Base-by-base conservation (phyloP, 2,113 vertebrate genomes). In the Mesitornis unicolor region DNA sequence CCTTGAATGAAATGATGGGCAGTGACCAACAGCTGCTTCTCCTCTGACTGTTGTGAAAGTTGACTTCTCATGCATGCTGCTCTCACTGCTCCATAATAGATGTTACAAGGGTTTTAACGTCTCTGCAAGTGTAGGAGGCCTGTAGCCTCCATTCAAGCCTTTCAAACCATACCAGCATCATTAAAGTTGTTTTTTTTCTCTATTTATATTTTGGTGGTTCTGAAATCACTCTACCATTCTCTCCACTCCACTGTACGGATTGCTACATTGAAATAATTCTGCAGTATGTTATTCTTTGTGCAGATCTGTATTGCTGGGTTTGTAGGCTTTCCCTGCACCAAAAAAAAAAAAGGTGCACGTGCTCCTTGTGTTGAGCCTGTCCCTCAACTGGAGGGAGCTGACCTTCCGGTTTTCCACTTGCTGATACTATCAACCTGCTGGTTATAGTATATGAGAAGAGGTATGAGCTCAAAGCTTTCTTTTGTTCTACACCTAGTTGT, bases 401-500 rank as follows among this genome's bases (percentile, higher is more conserved):
- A 85, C 43, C 59, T 92, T 87, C 73, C 45, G 45, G 43, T 89
- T 95, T 80, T 81, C 61, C 15, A 11, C 69, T 77, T 92, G 71
- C 78, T 64, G 65, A 56, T 92, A 38, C 22, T 38, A n/a, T 76
- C 73, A 81, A 33, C 69, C 57, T 87, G 48, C 57, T 87, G 35
- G 18, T 82, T 79, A 17, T 9, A 51, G 64, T 54, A 28, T 8
- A 48, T 59, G 68, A 64, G 57, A 64, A 79, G 61, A 89, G 12
- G 28, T 40, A 35, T n/a, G 38, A 67, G 31, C 38, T 56, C 70
- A 36, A 87, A 89, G 51, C 22, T 70, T 77, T n/a, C 63, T 85
- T 93, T 78, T 89, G 47, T 96, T 93, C 64, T 84, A 83, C 65
- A 87, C 51, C 83, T 95, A 26, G 38, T 42, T 84, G 43, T 61